Evolutionary conservation across 1,140 invertebrate genomes (phyloP).

Genomic region (Neodiprion pinetum): DNA sequence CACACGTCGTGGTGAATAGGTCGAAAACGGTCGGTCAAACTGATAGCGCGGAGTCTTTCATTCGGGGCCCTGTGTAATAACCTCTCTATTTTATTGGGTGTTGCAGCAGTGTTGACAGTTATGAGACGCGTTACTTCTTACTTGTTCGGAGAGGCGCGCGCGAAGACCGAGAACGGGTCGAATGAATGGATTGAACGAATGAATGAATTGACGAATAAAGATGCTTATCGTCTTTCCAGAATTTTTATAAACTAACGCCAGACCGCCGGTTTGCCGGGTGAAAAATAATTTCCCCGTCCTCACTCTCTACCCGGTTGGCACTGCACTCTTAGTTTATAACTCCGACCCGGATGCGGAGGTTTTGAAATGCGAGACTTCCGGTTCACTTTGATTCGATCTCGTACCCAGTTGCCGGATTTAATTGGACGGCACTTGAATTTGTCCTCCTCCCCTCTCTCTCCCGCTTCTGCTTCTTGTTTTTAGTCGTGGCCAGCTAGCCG

Average conservation of each 20-base stretch:
- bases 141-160: conserved; percentile 18
- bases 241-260: too few relatives aligned
- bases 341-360: not conserved
- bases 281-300: too few relatives aligned
- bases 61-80: conserved; percentile 20
- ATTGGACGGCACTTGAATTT: not conserved
- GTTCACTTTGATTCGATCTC: conserved; percentile 1
- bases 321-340: too few relatives aligned
- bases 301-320: too few relatives aligned
- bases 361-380: not conserved
- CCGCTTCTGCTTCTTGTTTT: not conserved
- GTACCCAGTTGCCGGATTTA: too few relatives aligned
- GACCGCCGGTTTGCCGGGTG: too few relatives aligned
- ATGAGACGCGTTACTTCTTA: conserved; percentile 38
- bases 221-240: too few relatives aligned
- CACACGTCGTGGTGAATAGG: not conserved
- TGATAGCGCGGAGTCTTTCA: conserved; percentile 6
- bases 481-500: not conserved
- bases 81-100: conserved; percentile 43
- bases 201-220: too few relatives aligned
- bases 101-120: conserved; percentile 42
- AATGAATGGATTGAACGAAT: too few relatives aligned
- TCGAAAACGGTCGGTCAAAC: not conserved
- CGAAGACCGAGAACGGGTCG: too few relatives aligned
- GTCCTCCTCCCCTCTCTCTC: not conserved